phyloP scores from a whole-genome alignment of 2,113 vertebrate genomes.

The Phalacrocorax carbo region DNA sequence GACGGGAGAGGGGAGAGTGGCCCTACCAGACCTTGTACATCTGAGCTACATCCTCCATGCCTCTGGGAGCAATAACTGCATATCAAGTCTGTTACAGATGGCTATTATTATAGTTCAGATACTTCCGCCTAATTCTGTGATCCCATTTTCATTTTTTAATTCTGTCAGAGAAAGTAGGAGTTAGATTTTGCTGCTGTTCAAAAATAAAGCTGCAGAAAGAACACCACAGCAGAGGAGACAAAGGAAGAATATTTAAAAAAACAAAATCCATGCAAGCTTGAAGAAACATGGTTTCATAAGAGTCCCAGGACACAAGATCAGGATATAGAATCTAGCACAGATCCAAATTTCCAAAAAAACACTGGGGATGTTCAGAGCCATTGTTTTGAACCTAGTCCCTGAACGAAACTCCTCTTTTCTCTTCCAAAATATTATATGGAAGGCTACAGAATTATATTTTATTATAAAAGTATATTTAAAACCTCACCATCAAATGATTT shows the following conservation, averaged over 20 bases:
- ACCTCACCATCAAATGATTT: background rate
- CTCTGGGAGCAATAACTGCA: background rate
- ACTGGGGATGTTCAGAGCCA: background rate
- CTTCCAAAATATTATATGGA: background rate
- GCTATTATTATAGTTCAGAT: background rate
- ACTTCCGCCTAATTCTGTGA: background rate
- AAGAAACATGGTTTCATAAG: background rate
- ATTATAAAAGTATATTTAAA: background rate
- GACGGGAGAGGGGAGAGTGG: background rate
- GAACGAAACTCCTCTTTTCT: background rate
- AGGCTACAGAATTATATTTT: background rate
- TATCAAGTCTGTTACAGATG: background rate
- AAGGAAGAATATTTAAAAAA: background rate
- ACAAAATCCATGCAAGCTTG: background rate
- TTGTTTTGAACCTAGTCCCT: background rate
- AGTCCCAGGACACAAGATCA: background rate
- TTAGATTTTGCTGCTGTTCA: background rate
- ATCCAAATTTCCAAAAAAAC: background rate
- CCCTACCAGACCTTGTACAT: background rate
- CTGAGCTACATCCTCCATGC: background rate
- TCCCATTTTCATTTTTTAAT: background rate
- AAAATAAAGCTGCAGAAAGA: background rate
- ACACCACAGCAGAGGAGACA: background rate
- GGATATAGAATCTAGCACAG: background rate
- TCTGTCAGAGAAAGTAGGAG: background rate